These are phyloP conservation scores for Andrena minutula DNA, from an alignment of 2,888 invertebrate species.

Conservation along the genomic window DNA sequence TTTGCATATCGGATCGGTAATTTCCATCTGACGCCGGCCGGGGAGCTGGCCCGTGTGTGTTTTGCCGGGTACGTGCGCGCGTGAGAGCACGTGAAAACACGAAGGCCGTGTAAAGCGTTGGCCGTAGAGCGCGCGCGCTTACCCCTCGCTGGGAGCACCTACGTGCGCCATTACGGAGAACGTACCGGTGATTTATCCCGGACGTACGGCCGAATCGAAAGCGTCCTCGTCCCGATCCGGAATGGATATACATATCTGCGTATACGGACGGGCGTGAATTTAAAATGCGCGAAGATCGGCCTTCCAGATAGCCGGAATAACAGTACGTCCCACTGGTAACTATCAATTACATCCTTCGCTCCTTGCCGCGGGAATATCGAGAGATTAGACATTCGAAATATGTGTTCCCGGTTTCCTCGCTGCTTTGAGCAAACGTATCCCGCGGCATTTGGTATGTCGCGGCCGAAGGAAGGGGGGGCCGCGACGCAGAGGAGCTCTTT, in stretches of 20 bases:
- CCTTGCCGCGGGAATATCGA: slow-evolving; percentile 37
- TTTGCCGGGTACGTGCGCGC: slow-evolving; percentile 13
- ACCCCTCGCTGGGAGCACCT: slow-evolving; percentile 61
- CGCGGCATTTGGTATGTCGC: slow-evolving; percentile 12
- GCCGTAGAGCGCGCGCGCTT: slow-evolving; percentile 25
- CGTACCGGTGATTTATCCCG: slow-evolving; percentile 72
- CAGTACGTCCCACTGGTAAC: slow-evolving; percentile 67
- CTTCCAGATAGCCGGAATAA: slow-evolving; percentile 63
- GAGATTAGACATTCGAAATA: slow-evolving; percentile 48
- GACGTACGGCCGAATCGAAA: slow-evolving; percentile 58
- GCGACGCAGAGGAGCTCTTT: too few species aligned
- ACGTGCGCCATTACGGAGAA: slow-evolving; percentile 69
- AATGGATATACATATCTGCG: slow-evolving; percentile 54
- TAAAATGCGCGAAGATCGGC: slow-evolving; percentile 70
- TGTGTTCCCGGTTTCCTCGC: slow-evolving; percentile 26
- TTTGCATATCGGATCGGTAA: slow-evolving; percentile 82
- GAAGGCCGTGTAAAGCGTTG: background rate
- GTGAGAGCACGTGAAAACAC: slow-evolving; percentile 1
- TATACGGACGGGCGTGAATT: slow-evolving; percentile 56
- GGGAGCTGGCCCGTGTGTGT: slow-evolving; percentile 20
- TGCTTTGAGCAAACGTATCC: background rate
- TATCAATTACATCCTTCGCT: slow-evolving; percentile 64
- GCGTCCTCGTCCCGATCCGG: slow-evolving; percentile 63
- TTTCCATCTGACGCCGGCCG: slow-evolving; percentile 72
- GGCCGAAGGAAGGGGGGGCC: background rate